Percentiles rank a stretch among this genome's conserved stretches.
Conservation (phyloP, 1,140 invertebrate genomes). For the Ips nitidus region DNA sequence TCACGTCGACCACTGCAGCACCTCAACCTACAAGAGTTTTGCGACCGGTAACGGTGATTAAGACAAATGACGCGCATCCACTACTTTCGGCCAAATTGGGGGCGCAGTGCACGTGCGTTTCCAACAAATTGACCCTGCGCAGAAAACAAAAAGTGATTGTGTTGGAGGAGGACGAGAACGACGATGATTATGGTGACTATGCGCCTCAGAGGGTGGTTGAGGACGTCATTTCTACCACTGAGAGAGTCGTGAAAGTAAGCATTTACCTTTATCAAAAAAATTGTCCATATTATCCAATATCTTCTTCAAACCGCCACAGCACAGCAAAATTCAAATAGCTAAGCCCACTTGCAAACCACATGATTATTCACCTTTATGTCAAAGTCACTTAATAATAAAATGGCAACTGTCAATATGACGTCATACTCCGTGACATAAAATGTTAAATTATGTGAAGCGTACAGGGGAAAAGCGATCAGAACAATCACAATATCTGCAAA, state of each 20-base stretch:
- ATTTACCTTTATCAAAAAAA: not conserved
- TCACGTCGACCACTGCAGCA: constrained; percentile 25
- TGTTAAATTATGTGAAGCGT: too few species aligned
- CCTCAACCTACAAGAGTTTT: constrained; percentile 35
- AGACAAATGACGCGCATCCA: constrained; percentile 54
- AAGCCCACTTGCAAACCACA: not conserved
- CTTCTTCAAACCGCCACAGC: too few species aligned
- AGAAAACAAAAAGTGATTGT: constrained; percentile 49
- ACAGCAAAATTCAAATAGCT: constrained; percentile 3
- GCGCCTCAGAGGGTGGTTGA: constrained; percentile 38
- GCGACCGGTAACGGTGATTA: constrained; percentile 42
- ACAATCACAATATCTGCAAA: too few species aligned
- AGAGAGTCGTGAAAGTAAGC: constrained; percentile 23
- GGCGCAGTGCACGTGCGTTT: constrained; percentile 72
- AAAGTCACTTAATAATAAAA: too few species aligned
- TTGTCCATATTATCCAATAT: too few species aligned
- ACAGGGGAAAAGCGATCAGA: too few species aligned
- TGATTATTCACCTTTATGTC: too few species aligned
- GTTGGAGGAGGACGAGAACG: constrained; percentile 38
- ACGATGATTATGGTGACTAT: constrained; percentile 42
- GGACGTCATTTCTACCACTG: constrained; percentile 36
- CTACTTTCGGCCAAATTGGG: constrained; percentile 69
- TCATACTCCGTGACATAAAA: too few species aligned
- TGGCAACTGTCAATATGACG: too few species aligned
- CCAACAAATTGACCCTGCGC: constrained; percentile 60